Percentiles rank a stretch among this genome's conserved stretches.
phyloP scores from a whole-genome alignment of 2,113 vertebrate species.

The Burhinus oedicnemus region DNA sequence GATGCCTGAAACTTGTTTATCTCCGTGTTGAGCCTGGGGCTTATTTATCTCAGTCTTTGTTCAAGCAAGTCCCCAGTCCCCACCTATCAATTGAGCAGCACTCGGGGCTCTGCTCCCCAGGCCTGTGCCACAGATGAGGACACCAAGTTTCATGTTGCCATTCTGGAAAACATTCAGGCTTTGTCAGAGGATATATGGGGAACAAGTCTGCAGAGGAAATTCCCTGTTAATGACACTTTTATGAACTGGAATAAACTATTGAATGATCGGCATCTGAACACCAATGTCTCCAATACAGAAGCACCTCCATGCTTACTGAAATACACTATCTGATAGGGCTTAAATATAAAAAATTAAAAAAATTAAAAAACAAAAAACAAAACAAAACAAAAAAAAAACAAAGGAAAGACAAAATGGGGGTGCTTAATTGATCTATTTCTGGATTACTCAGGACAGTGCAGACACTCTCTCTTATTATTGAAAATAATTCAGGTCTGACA shows the following conservation, averaged over 20 bases:
- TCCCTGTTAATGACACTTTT: conserved; percentile 47
- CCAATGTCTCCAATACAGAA: not conserved
- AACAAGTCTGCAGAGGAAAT: conserved; percentile 44
- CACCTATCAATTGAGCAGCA: too few species aligned
- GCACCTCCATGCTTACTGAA: not conserved
- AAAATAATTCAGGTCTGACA: not conserved
- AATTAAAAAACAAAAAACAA: not conserved
- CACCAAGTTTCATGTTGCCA: conserved; percentile 52
- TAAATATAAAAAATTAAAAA: not conserved
- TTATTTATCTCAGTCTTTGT: too few species aligned
- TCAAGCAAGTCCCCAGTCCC: too few species aligned
- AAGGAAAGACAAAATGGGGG: accelerated
- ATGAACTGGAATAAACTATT: conserved; percentile 63
- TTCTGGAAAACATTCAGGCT: conserved; percentile 63
- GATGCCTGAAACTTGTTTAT: too few species aligned
- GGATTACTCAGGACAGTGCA: not conserved
- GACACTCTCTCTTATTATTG: not conserved
- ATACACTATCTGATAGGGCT: not conserved
- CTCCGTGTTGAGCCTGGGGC: too few species aligned
- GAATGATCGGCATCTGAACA: not conserved
- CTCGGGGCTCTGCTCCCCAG: too few species aligned
- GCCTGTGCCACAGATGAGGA: too few species aligned
- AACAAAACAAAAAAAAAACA: not conserved
- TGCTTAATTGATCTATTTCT: not conserved
- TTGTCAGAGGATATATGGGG: conserved; percentile 44